phyloP scores from a whole-genome alignment of 2,888 invertebrate genomes.

The Himalopsyche tibetana region DNA sequence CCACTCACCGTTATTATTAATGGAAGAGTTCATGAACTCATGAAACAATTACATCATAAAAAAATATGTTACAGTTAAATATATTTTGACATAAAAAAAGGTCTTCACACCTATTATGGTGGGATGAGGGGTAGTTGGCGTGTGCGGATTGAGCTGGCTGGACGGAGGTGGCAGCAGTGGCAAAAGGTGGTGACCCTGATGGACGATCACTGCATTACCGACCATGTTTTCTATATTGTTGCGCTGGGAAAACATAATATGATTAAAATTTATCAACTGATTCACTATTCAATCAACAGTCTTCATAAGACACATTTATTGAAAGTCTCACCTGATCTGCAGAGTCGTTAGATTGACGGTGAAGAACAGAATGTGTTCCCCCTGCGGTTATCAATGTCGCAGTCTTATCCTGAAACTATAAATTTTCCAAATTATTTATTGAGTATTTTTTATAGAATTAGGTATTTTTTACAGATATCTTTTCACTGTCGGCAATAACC shows the following conservation, averaged over 20 bases:
- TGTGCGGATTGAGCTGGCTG: conserved; percentile 57
- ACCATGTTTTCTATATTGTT: conserved; percentile 68
- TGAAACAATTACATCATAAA: no score
- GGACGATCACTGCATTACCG: conserved; percentile 84
- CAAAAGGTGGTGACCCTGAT: conserved; percentile 84
- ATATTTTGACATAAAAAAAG: conserved; percentile 46
- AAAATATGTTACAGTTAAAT: no score
- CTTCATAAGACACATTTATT: conserved; percentile 36
- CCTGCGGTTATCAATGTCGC: conserved; percentile 54
- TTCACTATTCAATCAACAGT: neutral
- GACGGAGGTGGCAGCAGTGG: conserved; percentile 80
- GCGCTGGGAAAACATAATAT: conserved; percentile 56
- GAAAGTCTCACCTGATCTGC: conserved; percentile 52
- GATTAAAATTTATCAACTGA: neutral
- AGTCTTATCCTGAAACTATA: conserved; percentile 72
- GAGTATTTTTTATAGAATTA: no score
- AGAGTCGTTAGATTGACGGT: conserved; percentile 57
- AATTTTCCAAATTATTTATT: conserved; percentile 23
- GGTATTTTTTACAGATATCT: no score
- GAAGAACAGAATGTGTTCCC: conserved; percentile 57
- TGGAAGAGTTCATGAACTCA: no score
- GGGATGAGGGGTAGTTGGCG: conserved; percentile 72
- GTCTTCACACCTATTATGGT: conserved; percentile 73
- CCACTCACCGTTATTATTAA: no score
- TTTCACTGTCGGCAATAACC: no score